These are phyloP conservation scores for Paguma larvata DNA, from an alignment of 2,797 vertebrate species.

Conservation along the genomic window DNA sequence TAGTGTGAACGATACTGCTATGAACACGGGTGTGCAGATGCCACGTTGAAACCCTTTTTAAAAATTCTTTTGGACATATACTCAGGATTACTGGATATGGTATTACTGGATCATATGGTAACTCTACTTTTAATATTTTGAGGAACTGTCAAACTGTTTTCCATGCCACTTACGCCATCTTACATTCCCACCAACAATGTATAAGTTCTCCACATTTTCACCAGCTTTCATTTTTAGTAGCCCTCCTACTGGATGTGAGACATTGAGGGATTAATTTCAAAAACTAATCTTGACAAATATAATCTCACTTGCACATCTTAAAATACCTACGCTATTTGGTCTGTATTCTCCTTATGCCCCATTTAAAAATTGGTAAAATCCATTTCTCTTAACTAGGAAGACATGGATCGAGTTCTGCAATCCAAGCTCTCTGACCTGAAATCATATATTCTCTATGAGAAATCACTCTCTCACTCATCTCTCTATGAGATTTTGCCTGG, in stretches of 20 bases:
- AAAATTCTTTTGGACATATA: neutral
- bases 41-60: neutral
- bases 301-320: neutral
- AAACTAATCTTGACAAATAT: neutral
- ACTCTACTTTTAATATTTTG: neutral
- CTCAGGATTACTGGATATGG: neutral
- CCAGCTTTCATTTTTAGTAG: neutral
- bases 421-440: neutral
- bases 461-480: too few species aligned
- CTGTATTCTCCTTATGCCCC: neutral
- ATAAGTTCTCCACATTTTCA: neutral
- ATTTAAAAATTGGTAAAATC: neutral
- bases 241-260: neutral
- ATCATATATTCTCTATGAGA: neutral
- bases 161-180: neutral
- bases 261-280: neutral
- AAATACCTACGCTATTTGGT: neutral
- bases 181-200: too few species aligned
- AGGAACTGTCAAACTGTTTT: neutral
- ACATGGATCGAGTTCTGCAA: fast-evolving
- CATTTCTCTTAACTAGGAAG: neutral
- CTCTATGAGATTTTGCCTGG: too few species aligned
- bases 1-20: neutral
- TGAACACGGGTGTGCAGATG: neutral
- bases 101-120: neutral